Base-by-base conservation (phyloP, 2,797 vertebrate genomes). In the Myripristis murdjan region DNA sequence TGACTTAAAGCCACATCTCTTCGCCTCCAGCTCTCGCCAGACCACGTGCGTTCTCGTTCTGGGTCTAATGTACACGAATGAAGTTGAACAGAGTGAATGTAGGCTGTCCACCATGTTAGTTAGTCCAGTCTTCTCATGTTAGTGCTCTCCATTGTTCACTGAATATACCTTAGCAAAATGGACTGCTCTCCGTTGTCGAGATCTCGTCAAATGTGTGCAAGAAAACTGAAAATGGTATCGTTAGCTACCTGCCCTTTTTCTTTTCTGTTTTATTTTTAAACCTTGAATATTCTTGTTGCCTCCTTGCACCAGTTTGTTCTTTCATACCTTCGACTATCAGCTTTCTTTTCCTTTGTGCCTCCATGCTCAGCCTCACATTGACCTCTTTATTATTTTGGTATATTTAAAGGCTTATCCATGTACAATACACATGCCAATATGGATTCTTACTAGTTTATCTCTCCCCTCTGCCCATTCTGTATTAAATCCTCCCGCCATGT, bases 41-140 rank as follows among this genome's bases (percentile, higher is more conserved):
- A 9, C 44, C 61, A 54, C 48, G 7, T 22, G 18, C 54, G 60
- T 70, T 75, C 46, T 60, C 69, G 49, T 68, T 64, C 58, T 75
- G 61, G 20, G 1, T 71, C 73, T 70, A 65, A 77, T 81, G 70
- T 82, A 73, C 59, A 69, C 43, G 53, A 79, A 75, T 84, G 80
- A 82, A 86, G 77, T 78, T 51, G 49, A 87, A 85, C 63, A 20
- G 78, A 69, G 67, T 87, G 85, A 87, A 86, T 86, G 80, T 82
- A 77, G 82, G 73, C 77, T 79, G 76, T 70, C 79, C 63, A 78
- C 61, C 43, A 72, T 53, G 41, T 73, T 84, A 43, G 39, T 26
- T 23, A 59, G 73, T 56, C 18, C 53, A 5, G 51, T 80, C 71
- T 73, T 73, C 59, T 70, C 75, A 70, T 70, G 24, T 66, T 76